Evolutionary conservation across 2,113 vertebrate genomes (phyloP).

Genomic region (Raja brachyura): DNA sequence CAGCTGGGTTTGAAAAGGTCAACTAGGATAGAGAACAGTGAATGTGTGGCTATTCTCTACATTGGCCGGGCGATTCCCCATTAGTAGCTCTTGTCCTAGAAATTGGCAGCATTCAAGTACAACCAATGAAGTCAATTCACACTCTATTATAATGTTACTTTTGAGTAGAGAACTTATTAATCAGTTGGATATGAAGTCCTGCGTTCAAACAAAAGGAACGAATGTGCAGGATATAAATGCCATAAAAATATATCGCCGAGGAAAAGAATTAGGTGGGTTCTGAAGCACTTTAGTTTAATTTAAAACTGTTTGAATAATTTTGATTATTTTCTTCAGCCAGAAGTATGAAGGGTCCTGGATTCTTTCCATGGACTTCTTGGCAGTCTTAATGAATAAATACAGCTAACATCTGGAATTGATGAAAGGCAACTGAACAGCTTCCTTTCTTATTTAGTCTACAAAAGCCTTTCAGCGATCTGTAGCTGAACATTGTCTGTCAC

Average conservation of each 20-base stretch:
- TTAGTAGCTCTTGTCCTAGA: not conserved
- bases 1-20: not conserved
- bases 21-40: not conserved
- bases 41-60: not conserved
- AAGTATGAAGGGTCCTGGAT: not conserved
- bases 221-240: not conserved
- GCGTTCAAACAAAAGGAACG: not conserved
- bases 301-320: constrained; percentile 6
- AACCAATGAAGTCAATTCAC: not conserved
- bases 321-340: not conserved
- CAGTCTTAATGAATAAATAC: constrained; percentile 9
- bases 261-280: not conserved
- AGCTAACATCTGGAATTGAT: constrained; percentile 33
- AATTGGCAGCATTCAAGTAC: not conserved
- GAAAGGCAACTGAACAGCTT: constrained; percentile 20
- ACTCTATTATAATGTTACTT: constrained; percentile 1
- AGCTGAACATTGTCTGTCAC: not conserved
- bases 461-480: not conserved
- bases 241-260: not conserved
- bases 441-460: constrained; percentile 29
- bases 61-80: not conserved
- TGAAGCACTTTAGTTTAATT: constrained; percentile 4
- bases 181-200: not conserved
- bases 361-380: not conserved
- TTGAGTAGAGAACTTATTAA: not conserved